A percentile compares a stretch with the other conserved stretches of the same genome.
Conservation (phyloP, 1,140 invertebrate species). For the Tetranychus urticae region DNA sequence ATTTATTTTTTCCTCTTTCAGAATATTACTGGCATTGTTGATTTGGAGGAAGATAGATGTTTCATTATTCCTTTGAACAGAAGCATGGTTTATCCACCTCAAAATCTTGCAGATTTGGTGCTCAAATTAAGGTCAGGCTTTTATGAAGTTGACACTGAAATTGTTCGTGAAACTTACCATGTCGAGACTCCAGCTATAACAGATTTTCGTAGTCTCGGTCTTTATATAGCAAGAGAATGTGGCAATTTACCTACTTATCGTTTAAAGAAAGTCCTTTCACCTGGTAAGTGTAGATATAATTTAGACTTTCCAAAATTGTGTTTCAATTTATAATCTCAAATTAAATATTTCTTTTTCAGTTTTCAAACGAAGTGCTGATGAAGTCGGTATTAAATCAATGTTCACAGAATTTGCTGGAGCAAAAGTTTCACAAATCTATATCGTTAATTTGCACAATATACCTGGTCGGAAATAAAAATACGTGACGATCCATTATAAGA, state of each 20-base stretch:
- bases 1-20: slow-evolving; percentile 12
- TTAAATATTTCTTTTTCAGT: slow-evolving; percentile 29
- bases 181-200: slow-evolving; percentile 43
- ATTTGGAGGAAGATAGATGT: slow-evolving; percentile 44
- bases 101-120: slow-evolving; percentile 46
- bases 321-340: neutral
- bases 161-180: slow-evolving; percentile 47
- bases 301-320: neutral
- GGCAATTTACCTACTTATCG: slow-evolving; percentile 40
- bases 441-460: slow-evolving; percentile 35
- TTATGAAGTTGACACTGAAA: slow-evolving; percentile 53
- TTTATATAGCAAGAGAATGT: slow-evolving; percentile 44
- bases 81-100: slow-evolving; percentile 40
- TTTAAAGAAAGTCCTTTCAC: slow-evolving; percentile 34
- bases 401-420: slow-evolving; percentile 51
- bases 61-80: slow-evolving; percentile 70
- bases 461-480: neutral
- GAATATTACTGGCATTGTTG: slow-evolving; percentile 57
- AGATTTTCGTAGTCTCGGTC: slow-evolving; percentile 36
- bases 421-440: slow-evolving; percentile 39
- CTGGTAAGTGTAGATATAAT: slow-evolving; percentile 20
- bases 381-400: slow-evolving; percentile 21
- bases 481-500: no score
- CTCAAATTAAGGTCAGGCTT: slow-evolving; percentile 51
- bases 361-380: slow-evolving; percentile 37